These are phyloP conservation scores for Tillus elongatus DNA, from an alignment of 2,888 invertebrate genomes.

Conservation along the genomic window DNA sequence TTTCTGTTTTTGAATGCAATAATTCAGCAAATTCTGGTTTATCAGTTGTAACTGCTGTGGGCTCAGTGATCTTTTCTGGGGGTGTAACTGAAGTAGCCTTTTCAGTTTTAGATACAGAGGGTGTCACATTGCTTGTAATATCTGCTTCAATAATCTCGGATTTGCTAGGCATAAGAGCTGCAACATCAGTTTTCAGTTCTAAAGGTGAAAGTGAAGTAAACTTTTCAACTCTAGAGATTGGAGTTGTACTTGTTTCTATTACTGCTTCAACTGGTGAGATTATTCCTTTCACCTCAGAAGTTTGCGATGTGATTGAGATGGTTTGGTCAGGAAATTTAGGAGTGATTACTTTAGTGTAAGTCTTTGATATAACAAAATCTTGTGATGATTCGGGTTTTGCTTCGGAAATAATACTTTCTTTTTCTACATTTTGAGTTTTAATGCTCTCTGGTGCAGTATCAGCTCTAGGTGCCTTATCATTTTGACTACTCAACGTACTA, in stretches of 20 bases:
- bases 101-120: neutral
- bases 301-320: no score
- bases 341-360: no score
- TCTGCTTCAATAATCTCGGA: conserved; percentile 6
- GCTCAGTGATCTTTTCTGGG: conserved; percentile 13
- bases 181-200: conserved; percentile 2
- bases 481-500: conserved; percentile 27
- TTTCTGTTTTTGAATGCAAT: conserved; percentile 16
- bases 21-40: conserved; percentile 3
- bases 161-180: no score
- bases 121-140: neutral
- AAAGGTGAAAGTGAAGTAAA: no score
- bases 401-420: conserved; percentile 26
- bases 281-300: no score
- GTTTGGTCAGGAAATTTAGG: no score
- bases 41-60: conserved; percentile 5
- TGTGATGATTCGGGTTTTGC: conserved; percentile 30
- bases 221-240: neutral
- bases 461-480: conserved; percentile 33
- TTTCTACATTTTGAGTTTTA: conserved; percentile 20
- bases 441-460: conserved; percentile 25
- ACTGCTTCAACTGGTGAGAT: no score
- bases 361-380: no score
- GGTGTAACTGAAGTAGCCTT: conserved; percentile 7
- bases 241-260: no score